These are phyloP conservation scores for Linurgus olivaceus DNA, from an alignment of 2,797 vertebrate species.

Conservation along the genomic window DNA sequence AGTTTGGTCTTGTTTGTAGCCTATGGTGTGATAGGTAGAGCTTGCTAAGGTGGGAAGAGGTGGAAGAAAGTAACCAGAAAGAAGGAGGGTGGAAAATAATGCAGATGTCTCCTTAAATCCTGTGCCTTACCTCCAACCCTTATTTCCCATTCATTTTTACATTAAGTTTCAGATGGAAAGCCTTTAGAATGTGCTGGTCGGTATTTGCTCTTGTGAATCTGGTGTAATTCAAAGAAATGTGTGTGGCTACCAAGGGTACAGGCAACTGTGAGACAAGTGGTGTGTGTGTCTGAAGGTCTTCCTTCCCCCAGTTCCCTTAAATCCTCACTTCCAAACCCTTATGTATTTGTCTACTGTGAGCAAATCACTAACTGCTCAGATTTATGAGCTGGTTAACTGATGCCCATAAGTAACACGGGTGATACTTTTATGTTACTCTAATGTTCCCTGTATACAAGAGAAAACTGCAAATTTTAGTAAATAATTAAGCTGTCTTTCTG, in stretches of 20 bases:
- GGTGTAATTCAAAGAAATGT: accelerated
- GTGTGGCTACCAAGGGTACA: not conserved
- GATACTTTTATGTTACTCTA: slow-evolving; percentile 17
- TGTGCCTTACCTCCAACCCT: not conserved
- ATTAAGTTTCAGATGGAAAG: not conserved
- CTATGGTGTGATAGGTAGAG: accelerated
- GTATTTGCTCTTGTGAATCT: not conserved
- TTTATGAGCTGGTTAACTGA: slow-evolving; percentile 35
- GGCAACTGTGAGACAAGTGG: not conserved
- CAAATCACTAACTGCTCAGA: not conserved
- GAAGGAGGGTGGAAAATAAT: not conserved
- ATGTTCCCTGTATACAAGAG: not conserved
- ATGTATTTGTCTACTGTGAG: not conserved
- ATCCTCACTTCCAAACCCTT: not conserved
- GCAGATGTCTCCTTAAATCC: not conserved
- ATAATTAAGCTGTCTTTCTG: slow-evolving; percentile 22
- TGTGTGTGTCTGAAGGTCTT: not conserved
- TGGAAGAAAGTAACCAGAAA: not conserved
- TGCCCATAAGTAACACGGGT: not conserved
- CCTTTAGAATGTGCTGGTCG: not conserved
- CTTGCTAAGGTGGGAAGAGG: not conserved
- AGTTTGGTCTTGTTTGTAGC: not conserved
- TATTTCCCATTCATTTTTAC: not conserved
- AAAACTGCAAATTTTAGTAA: slow-evolving; percentile 24
- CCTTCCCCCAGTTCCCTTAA: not conserved